Base-by-base conservation (phyloP, 2,888 invertebrate species). In the Fabriciana adippe region DNA sequence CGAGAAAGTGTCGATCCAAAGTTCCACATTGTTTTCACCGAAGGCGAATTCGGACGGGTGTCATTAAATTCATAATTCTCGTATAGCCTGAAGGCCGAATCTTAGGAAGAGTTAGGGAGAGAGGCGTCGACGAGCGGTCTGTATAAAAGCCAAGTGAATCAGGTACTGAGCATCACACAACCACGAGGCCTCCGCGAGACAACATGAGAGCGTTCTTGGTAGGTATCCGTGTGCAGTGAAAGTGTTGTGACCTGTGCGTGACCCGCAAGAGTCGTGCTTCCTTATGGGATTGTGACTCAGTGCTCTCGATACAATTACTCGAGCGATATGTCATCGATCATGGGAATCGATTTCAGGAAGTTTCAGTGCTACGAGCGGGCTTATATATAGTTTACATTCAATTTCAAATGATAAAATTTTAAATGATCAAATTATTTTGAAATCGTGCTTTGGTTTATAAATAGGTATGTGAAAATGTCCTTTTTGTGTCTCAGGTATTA, bases 131-230 rank as follows among this genome's bases (percentile, higher is more conserved):
- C 86, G 80, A 81, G 71, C 81, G 81, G 83, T 81, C 81, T 72
- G 84, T 92, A 92, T 92, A 92, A 81, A 92, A 91, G 82, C 83
- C 83, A 80, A 79, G 81, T 76, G 83, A 75, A 80, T 80, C 77
- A 75, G 78, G 84, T 82, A 81, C 85, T 82, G 85, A 90, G 88
- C 92, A 92, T 91, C 92, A 92, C 81, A 92, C 89, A 88, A 89
- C 86, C 84, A 84, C 89, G 84, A 87, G 84, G 87, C 86, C 89
- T 90, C 90, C 89, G 89, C 84, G 88, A 90, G 87, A 83, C 92
- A 92, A 92, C 92, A 92, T 92, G 92, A 92, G 91, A 91, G 92
- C 92, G 82, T 92, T 92, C 90, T 91, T 92, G 92, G 92, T 92
- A 91, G 91, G 92, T 91, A 91, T 76, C 75, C 84, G 86, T 82